Percentiles rank a stretch among this genome's conserved stretches.
Evolutionary conservation across 2,113 vertebrate species (phyloP).

Genomic region (Sardina pilchardus): DNA sequence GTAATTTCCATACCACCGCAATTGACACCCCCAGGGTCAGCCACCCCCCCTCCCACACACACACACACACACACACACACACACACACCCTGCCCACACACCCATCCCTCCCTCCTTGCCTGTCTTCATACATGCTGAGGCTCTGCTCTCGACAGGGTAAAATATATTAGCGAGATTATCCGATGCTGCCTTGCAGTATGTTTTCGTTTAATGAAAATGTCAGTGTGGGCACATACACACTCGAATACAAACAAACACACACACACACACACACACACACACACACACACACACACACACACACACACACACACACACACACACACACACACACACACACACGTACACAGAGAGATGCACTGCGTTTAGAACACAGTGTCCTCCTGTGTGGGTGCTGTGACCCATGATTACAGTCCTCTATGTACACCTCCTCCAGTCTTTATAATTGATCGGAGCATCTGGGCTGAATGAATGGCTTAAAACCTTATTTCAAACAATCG

Average conservation of each 20-base stretch:
- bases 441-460: background rate
- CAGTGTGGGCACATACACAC: background rate
- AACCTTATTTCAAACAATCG: background rate
- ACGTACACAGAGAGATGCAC: background rate
- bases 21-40: slow-evolving; percentile 55
- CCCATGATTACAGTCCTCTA: too few species aligned
- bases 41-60: slow-evolving; percentile 3
- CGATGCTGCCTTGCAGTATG: background rate
- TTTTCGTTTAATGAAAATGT: background rate
- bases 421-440: too few species aligned
- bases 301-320: background rate
- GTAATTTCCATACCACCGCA: slow-evolving; percentile 60
- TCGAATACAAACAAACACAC: too few species aligned
- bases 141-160: background rate
- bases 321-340: background rate
- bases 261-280: background rate
- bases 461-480: background rate
- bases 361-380: too few species aligned
- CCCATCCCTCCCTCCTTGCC: background rate
- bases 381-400: too few species aligned
- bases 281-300: background rate
- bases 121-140: background rate
- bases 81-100: background rate
- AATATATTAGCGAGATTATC: slow-evolving; percentile 3
- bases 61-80: background rate